phyloP scores from a whole-genome alignment of 2,888 invertebrate species.

The Erebia palarica region DNA sequence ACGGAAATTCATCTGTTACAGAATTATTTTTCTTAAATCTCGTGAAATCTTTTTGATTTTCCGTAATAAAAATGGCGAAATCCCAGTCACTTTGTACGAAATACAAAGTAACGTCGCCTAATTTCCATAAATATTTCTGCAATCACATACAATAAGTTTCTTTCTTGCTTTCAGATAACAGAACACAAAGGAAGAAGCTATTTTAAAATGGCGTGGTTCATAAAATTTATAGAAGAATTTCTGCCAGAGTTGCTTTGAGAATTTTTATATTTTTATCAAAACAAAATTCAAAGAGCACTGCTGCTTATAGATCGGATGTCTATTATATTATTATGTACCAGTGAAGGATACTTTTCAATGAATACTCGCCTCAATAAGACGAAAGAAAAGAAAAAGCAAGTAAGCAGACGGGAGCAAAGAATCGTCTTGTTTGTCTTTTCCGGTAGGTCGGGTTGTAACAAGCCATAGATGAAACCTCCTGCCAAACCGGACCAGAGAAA shows the following conservation, averaged over 20 bases:
- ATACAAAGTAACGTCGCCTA: too few species aligned
- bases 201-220: constrained; percentile 11
- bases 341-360: not conserved
- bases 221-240: constrained; percentile 11
- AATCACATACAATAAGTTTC: constrained; percentile 7
- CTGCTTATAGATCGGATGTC: not conserved
- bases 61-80: not conserved
- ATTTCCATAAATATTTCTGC: not conserved
- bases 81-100: too few species aligned
- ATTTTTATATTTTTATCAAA: constrained; percentile 16
- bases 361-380: too few species aligned
- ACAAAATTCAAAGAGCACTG: constrained; percentile 11
- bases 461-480: too few species aligned
- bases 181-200: constrained; percentile 13
- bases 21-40: not conserved
- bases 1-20: too few species aligned
- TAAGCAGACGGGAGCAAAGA: too few species aligned
- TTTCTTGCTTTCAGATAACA: constrained; percentile 4
- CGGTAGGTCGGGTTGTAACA: too few species aligned
- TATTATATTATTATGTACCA: not conserved
- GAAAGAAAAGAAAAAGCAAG: too few species aligned
- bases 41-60: not conserved
- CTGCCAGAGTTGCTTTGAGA: constrained; percentile 14
- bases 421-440: too few species aligned
- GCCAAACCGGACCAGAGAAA: too few species aligned